phyloP scores from a whole-genome alignment of 2,888 invertebrate genomes.

The Caenorhabditis sulstoni region DNA sequence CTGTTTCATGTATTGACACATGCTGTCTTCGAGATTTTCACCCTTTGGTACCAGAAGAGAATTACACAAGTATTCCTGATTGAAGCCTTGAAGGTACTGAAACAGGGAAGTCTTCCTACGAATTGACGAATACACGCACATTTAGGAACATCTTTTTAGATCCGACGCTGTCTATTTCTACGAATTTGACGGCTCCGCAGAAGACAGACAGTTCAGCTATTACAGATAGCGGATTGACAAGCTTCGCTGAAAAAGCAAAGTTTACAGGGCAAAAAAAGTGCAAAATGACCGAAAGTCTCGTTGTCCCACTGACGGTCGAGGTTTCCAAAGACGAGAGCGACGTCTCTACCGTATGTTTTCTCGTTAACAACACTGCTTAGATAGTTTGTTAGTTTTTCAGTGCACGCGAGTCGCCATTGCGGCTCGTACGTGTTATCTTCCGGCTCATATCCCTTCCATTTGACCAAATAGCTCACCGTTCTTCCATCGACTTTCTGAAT shows the following conservation, averaged over 20 bases:
- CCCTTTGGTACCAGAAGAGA: background rate
- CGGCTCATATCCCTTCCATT: no score
- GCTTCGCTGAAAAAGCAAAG: background rate
- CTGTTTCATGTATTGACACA: background rate
- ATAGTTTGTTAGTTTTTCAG: no score
- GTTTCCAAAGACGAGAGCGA: no score
- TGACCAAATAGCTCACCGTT: no score
- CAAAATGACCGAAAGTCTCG: no score
- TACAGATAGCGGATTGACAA: background rate
- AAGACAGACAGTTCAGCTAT: background rate
- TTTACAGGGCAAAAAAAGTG: no score
- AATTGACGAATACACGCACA: background rate
- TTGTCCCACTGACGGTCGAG: no score
- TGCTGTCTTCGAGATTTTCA: background rate
- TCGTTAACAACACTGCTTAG: no score
- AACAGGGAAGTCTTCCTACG: background rate
- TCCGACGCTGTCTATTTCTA: background rate
- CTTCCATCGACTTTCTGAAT: no score
- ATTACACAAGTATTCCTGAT: background rate
- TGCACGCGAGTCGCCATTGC: no score
- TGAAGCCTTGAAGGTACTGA: conserved; percentile 5
- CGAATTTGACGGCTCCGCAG: background rate
- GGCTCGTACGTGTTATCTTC: no score
- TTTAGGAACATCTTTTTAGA: background rate
- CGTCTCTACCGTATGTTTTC: no score